Conservation (phyloP, 2,888 invertebrate species). For the Campopleginae sp. region DNA sequence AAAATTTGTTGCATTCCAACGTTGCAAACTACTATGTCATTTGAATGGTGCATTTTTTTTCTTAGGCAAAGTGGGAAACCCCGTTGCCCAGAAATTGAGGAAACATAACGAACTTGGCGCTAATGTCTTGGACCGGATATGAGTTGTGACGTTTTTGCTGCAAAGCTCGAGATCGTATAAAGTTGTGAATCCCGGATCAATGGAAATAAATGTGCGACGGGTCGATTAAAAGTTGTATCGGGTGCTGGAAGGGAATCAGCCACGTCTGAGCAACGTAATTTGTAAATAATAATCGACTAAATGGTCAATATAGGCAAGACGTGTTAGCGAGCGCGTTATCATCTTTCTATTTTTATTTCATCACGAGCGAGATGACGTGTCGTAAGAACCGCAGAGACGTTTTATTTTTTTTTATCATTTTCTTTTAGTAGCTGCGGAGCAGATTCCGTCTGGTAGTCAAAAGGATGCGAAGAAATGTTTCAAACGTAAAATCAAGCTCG, state of each 20-base stretch:
- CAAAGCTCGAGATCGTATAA: not conserved
- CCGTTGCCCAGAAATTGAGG: not conserved
- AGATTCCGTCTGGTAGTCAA: conserved; percentile 5
- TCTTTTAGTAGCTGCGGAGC: not conserved
- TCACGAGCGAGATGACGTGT: conserved; percentile 40
- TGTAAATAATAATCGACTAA: conserved; percentile 50
- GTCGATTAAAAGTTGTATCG: conserved; percentile 7
- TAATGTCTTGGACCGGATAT: not conserved
- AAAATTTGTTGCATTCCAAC: no score
- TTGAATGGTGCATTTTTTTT: not conserved
- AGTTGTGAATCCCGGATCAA: not conserved
- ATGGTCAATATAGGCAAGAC: conserved; percentile 38
- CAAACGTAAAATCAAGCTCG: not conserved
- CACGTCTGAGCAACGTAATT: conserved; percentile 11
- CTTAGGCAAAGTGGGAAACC: not conserved
- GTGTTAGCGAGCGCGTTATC: conserved; percentile 36
- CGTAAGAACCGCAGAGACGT: conserved; percentile 33
- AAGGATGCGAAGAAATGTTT: not conserved
- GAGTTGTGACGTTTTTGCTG: not conserved
- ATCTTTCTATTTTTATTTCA: conserved; percentile 47
- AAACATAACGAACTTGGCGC: not conserved
- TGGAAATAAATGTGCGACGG: not conserved
- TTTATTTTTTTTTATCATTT: conserved; percentile 7
- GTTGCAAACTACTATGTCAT: no score
- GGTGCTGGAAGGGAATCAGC: not conserved